Evolutionary conservation across 2,888 invertebrate genomes (phyloP), one percentile per base, ranked within the genome.

Genomic region (Phlogophora meticulosa): DNA sequence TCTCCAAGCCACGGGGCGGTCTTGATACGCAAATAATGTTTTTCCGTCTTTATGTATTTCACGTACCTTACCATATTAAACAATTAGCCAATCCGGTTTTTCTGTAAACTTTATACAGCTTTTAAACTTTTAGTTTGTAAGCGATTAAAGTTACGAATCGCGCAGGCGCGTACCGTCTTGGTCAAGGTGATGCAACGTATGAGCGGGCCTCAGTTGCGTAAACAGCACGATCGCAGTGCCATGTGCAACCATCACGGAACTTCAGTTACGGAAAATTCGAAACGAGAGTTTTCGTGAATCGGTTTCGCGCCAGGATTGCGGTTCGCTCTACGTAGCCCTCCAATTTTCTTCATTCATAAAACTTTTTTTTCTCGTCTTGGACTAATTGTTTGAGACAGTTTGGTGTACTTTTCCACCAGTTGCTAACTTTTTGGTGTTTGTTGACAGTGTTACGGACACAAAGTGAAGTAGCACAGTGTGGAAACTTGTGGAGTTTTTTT

Each of bases 171-270:
- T 13, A 13, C 15, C 22, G 20, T 57, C 13, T 20, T 53, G 17
- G 69, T 59, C 69, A 68, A 55, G 69, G 72, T 49, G 17, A 57
- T 66, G 69, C 76, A 59, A 43, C 57, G 22, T 24, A 45, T 24
- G 38, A 42, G 17, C 36, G n/a, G 20, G 32, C 20, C 9, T 75
- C 72, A 72, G 72, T 72, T 55, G 24, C 24, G 32, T 55, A 59
- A 59, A 55, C 59, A 58, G 43, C 76, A 28, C 48, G 48, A 53
- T 28, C 28, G 53, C 53, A 24, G 58, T 43, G 9, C 2, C 59
- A 58, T 53, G 76, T 72, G 59, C 75, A 57, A 5, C 13, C 40
- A 13, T 28, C 76, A 49, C 43, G 9, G 58, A 68, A 66, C 67
- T 60, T 69, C 46, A 9, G 45, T 9, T 53, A 5, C 48, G 48